Evolutionary conservation across 2,888 invertebrate genomes (phyloP), one percentile per base, ranked within the genome.

Genomic region (Eupithecia subumbrata): DNA sequence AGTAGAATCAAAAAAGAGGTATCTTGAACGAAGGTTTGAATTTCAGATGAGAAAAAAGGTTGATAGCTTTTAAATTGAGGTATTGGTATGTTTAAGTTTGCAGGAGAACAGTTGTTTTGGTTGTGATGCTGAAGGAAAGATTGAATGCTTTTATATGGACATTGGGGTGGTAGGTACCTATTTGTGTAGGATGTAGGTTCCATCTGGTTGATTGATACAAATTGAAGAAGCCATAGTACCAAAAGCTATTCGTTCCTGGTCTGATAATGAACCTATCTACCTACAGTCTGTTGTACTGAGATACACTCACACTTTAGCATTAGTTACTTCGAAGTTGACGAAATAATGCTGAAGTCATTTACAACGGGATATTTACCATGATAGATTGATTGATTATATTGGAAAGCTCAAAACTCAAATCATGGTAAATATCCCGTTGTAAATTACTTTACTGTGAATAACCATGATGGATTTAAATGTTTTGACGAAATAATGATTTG

Each of bases 151-250:
- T 85, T 88, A 89, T 89, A 89, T 80, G 40, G 66, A 67, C 25
- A 25, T 22, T 12, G 37, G 12, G 64, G 22, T 48, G 37, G 12
- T 64, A 64, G 34, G 11, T 67, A 64, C 25, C 30, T 40, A n/a
- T n/a, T 52, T 37, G 18, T 64, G 69, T 67, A 48, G 66, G 16
- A 37, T 37, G 37, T 37, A n/a, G 66, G 34, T n/a, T 67, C 37
- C 5, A 67, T 60, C 22, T 64, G 34, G 22, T 40, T n/a, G n/a
- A 67, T 67, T 37, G 67, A 67, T 37, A 67, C 34, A 73, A 67
- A 75, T 78, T 72, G 52, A 66, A 64, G 91, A 91, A 91, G 83
- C 90, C 90, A 1, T 78, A 73, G 30, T 73, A 22, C n/a, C 56
- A 30, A 60, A 30, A 71, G 18, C 37, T 40, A n/a, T n/a, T 60